These are phyloP conservation scores for Mythimna pallens DNA, from an alignment of 2,888 invertebrate species.

Conservation along the genomic window DNA sequence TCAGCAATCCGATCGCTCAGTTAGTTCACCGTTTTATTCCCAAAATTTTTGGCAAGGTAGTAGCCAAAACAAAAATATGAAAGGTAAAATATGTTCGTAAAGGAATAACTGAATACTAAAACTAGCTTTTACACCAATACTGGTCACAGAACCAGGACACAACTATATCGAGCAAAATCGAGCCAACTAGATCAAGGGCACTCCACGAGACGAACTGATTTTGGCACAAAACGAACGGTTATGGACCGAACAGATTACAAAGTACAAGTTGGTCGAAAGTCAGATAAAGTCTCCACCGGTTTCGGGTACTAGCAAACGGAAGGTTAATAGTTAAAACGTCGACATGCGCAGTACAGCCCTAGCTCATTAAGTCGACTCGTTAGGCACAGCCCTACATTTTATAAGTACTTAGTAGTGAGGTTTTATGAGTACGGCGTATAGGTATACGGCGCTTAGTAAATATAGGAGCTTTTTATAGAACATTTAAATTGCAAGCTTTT, in stretches of 20 bases:
- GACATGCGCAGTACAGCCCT: conserved; percentile 57
- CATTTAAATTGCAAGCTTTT: conserved; percentile 49
- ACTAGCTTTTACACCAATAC: conserved; percentile 18
- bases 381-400: conserved; percentile 52
- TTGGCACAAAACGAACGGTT: conserved; percentile 47
- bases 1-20: background rate
- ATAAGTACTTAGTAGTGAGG: conserved; percentile 48
- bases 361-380: conserved; percentile 53
- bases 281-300: conserved; percentile 26
- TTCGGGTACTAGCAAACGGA: conserved; percentile 30
- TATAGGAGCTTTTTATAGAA: conserved; percentile 46
- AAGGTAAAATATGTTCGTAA: conserved; percentile 18
- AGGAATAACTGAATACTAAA: conserved; percentile 46
- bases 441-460: conserved; percentile 20
- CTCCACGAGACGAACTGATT: conserved; percentile 16
- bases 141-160: conserved; percentile 20
- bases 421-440: conserved; percentile 30
- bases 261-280: conserved; percentile 43
- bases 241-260: conserved; percentile 35
- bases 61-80: conserved; percentile 1
- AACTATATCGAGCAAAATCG: conserved; percentile 15
- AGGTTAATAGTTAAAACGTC: conserved; percentile 42
- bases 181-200: conserved; percentile 54
- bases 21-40: background rate
- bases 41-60: background rate